Evolutionary conservation across 1,140 invertebrate species (phyloP).

Genomic region (Rhynchophorus ferrugineus): DNA sequence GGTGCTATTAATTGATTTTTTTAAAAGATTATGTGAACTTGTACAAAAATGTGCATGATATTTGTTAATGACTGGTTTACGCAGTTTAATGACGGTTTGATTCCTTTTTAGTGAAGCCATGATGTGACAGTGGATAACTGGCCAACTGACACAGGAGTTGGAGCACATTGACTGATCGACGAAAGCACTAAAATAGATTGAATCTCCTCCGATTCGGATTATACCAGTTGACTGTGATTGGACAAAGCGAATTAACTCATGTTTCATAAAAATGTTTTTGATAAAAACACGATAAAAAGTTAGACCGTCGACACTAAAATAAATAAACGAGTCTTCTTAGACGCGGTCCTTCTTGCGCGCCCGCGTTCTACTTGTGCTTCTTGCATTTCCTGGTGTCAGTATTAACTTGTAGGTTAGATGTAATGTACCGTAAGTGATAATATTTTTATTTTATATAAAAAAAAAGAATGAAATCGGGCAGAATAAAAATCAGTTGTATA

Average conservation of each 20-base stretch:
- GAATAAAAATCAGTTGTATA: slow-evolving; percentile 25
- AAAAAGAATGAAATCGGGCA: slow-evolving; percentile 19
- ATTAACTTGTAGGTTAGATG: slow-evolving; percentile 28
- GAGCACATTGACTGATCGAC: slow-evolving; percentile 5
- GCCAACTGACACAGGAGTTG: slow-evolving; percentile 19
- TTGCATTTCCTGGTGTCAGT: slow-evolving; percentile 32
- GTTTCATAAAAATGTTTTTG: slow-evolving; percentile 15
- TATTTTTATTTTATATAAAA: slow-evolving; percentile 32
- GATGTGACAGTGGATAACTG: slow-evolving; percentile 11
- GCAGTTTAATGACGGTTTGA: too few relatives aligned
- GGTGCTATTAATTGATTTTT: too few relatives aligned
- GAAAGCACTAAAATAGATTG: slow-evolving; percentile 1
- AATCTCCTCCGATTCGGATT: slow-evolving; percentile 8
- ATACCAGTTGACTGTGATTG: slow-evolving; percentile 23
- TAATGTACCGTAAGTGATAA: slow-evolving; percentile 33
- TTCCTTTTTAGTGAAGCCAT: slow-evolving; percentile 18
- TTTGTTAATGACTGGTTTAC: too few relatives aligned
- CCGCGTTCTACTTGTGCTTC: slow-evolving; percentile 13
- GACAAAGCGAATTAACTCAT: slow-evolving; percentile 16
- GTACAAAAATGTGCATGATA: too few relatives aligned
- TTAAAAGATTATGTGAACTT: too few relatives aligned
- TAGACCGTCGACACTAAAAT: slow-evolving; percentile 6
- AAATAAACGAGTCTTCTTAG: too few relatives aligned
- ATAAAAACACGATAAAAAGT: slow-evolving; percentile 4
- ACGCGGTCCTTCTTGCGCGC: slow-evolving; percentile 5